Evolutionary conservation across 2,888 invertebrate species (phyloP).

Genomic region (Omphaloscelis lunosa): DNA sequence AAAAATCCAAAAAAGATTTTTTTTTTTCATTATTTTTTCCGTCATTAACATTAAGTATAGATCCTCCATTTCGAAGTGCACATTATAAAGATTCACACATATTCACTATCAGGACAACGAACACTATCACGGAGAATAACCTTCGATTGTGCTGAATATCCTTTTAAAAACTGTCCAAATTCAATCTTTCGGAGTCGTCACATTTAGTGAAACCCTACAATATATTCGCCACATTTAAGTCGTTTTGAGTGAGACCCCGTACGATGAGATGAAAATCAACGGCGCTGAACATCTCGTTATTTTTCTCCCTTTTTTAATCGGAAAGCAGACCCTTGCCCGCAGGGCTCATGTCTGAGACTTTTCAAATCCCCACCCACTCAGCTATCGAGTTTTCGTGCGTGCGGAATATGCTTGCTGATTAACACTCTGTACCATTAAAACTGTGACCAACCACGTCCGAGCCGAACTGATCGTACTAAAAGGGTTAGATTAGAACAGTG

Average conservation of each 20-base stretch:
- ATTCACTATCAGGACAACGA: too few relatives aligned
- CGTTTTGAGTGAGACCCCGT: background rate
- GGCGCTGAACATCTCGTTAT: background rate
- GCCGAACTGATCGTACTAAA: background rate
- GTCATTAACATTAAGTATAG: too few relatives aligned
- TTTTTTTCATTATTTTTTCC: too few relatives aligned
- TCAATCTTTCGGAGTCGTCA: background rate
- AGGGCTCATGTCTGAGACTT: background rate
- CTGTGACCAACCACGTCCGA: background rate
- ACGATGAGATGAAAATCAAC: background rate
- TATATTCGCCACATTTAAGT: background rate
- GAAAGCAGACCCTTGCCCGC: background rate
- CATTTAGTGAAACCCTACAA: background rate
- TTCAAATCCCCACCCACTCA: background rate
- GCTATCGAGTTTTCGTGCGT: background rate
- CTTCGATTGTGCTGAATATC: background rate
- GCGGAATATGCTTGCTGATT: background rate
- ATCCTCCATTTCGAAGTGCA: too few relatives aligned
- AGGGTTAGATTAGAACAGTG: background rate
- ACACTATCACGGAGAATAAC: background rate
- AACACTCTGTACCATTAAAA: background rate
- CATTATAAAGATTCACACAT: too few relatives aligned
- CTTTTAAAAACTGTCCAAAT: background rate
- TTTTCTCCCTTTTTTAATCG: background rate
- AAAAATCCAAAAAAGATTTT: too few relatives aligned